Evolutionary conservation across 2,888 invertebrate genomes (phyloP).

Genomic region (Leucophenga maculata): DNA sequence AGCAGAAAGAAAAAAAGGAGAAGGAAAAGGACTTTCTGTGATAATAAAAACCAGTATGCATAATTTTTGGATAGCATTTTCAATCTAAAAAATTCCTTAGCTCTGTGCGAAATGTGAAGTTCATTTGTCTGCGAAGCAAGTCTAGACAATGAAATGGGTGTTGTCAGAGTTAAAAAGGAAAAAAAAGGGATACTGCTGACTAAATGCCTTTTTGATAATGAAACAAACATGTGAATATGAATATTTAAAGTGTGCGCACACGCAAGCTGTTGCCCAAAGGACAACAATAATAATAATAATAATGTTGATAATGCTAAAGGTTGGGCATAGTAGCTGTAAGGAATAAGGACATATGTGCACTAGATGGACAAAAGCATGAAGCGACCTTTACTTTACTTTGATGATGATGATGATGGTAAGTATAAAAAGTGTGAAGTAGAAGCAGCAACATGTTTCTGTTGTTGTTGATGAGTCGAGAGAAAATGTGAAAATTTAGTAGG

Average conservation of each 20-base stretch:
- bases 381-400: constrained; percentile 11
- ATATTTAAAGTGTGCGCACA: constrained; percentile 23
- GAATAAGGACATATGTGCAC: background rate
- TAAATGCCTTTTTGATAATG: constrained; percentile 21
- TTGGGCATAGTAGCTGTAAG: background rate
- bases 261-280: constrained; percentile 16
- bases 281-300: background rate
- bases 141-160: constrained; percentile 20
- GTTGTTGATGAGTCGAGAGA: background rate
- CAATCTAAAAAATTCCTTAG: background rate
- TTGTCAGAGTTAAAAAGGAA: background rate
- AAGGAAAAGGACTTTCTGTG: background rate
- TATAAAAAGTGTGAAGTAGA: background rate
- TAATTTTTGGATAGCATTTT: background rate
- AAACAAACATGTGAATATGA: constrained; percentile 20
- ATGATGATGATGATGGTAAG: constrained; percentile 2
- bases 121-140: background rate
- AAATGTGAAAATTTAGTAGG: background rate
- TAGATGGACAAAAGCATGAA: constrained; percentile 14
- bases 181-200: too few relatives aligned
- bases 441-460: background rate
- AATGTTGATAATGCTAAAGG: background rate
- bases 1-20: background rate
- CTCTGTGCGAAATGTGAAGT: background rate
- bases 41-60: background rate